Evolutionary conservation across 2,797 vertebrate species (phyloP).

Genomic region (Pempheris klunzingeri): DNA sequence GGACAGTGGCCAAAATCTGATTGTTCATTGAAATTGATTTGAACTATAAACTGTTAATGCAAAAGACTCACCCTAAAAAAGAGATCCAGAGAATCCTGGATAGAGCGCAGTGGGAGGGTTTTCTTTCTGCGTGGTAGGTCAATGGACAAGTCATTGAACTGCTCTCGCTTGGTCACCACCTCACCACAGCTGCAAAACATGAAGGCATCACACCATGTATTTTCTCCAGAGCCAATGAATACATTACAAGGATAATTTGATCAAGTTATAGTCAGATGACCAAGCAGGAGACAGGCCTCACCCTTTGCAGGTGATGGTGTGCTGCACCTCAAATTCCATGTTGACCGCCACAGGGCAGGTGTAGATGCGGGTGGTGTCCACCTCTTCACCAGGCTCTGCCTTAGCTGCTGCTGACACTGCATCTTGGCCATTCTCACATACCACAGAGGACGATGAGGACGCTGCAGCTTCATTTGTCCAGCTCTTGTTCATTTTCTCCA

Average conservation of each 20-base stretch:
- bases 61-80: conserved; percentile 91
- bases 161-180: conserved; percentile 94
- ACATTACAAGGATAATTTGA: not conserved
- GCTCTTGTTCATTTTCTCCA: conserved; percentile 97
- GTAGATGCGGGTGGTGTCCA: conserved; percentile 90
- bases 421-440: conserved; percentile 85
- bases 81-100: conserved; percentile 98
- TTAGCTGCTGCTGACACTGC: conserved; percentile 22
- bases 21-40: not conserved
- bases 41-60: not conserved
- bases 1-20: not conserved
- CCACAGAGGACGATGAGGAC: conserved; percentile 23
- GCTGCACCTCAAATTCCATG: conserved; percentile 98
- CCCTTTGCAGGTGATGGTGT: conserved; percentile 98
- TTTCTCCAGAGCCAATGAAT: not conserved
- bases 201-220: not conserved
- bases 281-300: conserved; percentile 76
- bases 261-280: no score
- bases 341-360: conserved; percentile 96
- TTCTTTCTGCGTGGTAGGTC: conserved; percentile 96
- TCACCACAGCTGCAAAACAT: conserved; percentile 90
- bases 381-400: conserved; percentile 86
- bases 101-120: conserved; percentile 91
- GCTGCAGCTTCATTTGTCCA: conserved; percentile 88
- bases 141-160: conserved; percentile 98